Percentiles rank a stretch among this genome's conserved stretches.
These are phyloP conservation scores for Athripsodes cinereus DNA, from an alignment of 2,888 invertebrate species.

Conservation along the genomic window DNA sequence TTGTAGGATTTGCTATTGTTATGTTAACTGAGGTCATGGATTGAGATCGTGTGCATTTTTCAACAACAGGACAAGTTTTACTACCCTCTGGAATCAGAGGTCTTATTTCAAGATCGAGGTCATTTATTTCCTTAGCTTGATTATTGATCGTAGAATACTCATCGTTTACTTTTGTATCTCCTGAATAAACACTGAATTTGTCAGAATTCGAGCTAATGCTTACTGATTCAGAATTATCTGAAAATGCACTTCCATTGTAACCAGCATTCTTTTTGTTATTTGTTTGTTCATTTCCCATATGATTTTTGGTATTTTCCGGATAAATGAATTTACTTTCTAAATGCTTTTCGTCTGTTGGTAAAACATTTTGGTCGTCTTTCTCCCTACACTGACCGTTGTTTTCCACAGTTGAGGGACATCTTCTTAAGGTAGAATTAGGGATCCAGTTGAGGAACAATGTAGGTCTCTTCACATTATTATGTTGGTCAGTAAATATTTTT, in stretches of 20 bases:
- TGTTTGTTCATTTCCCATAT: conserved; percentile 36
- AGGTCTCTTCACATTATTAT: conserved; percentile 68
- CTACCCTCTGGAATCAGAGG: conserved; percentile 35
- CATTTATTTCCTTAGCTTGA: conserved; percentile 35
- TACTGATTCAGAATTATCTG: conserved; percentile 50
- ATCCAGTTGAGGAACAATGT: conserved; percentile 92
- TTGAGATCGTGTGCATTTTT: conserved; percentile 49
- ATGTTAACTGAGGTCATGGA: conserved; percentile 61
- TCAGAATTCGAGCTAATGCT: conserved; percentile 49
- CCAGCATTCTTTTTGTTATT: conserved; percentile 34
- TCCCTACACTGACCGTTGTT: conserved; percentile 38
- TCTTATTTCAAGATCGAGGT: conserved; percentile 39
- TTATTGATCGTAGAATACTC: conserved; percentile 28
- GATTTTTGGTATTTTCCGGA: conserved; percentile 12
- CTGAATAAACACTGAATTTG: conserved; percentile 47
- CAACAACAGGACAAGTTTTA: conserved; percentile 16
- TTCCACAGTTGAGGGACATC: conserved; percentile 72
- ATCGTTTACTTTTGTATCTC: conserved; percentile 40
- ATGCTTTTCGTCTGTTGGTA: conserved; percentile 13
- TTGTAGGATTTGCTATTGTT: conserved; percentile 66
- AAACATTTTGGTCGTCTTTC: background rate
- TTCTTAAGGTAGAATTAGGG: conserved; percentile 82
- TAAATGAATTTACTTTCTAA: conserved; percentile 20
- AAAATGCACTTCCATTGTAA: conserved; percentile 37
- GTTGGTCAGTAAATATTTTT: conserved; percentile 70